Evolutionary conservation across 2,888 invertebrate species (phyloP), one percentile per base, ranked within the genome.

Genomic region (Herminia tarsipennalis): DNA sequence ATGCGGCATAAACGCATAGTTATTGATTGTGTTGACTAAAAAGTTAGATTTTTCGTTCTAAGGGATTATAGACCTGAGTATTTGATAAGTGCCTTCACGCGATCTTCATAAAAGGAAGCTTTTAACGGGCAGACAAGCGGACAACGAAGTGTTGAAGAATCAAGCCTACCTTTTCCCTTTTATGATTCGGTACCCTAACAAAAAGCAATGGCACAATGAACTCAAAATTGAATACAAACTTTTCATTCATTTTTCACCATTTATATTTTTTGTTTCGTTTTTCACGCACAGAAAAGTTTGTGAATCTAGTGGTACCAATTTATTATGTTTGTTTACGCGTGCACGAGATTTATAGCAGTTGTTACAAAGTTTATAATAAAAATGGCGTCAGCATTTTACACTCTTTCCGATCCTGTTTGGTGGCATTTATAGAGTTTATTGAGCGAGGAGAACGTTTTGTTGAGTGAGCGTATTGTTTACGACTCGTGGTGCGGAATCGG

Each of bases 321-420:
- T 40, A 63, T 58, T 50, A 33, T n/a, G 12, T 45, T 45, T 51
- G 44, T 64, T 64, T 50, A 37, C 36, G 32, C 20, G 21, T 16
- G 34, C 9, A 8, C 10, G 10, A 59, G 51, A 61, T 61, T 59
- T 51, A 64, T 64, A 22, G 20, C 36, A 40, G 24, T 47, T 61
- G 35, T 57, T 55, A 10, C 13, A 17, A 51, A 51, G 37, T 63
- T 47, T 18, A 1, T 27, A 9, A 12, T 16, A 37, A 42, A 41
- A 51, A 44, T 39, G 6, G 6, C 21, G n/a, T 20, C 5, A 17
- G 29, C 16, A 34, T 42, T 42, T 40, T 32, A 35, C 12, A 40
- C 25, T 27, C 14, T 39, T 37, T 36, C n/a, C 29, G 3, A 43
- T 49, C 22, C 17, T 30, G 17, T 62, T 52, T 22, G 12, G 25